Evolutionary conservation across 2,888 invertebrate species (phyloP).

Genomic region (Drosophila dives): DNA sequence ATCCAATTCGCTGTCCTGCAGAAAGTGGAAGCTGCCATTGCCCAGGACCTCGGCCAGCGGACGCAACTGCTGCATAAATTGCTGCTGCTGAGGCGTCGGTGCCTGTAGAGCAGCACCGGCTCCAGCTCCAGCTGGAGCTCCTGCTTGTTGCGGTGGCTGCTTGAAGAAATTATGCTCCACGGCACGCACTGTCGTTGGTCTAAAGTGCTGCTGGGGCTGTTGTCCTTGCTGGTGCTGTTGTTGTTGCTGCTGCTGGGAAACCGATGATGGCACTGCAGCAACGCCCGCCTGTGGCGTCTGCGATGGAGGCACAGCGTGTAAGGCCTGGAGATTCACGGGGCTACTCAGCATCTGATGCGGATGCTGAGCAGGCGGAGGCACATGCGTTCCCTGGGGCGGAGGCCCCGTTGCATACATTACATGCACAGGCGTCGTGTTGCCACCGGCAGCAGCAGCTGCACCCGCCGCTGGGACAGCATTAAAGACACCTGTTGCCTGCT

Average conservation of each 20-base stretch:
- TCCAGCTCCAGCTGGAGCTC: conserved; percentile 15
- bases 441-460: conserved; percentile 47
- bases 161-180: conserved; percentile 88
- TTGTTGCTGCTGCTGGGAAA: conserved; percentile 25
- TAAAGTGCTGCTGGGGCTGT: conserved; percentile 70
- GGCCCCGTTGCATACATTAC: conserved; percentile 63
- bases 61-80: conserved; percentile 87
- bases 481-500: conserved; percentile 50
- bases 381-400: conserved; percentile 51
- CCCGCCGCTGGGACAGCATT: conserved; percentile 34
- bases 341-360: conserved; percentile 74
- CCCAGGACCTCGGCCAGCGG: conserved; percentile 92
- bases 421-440: conserved; percentile 78
- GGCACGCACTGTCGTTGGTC: conserved; percentile 87
- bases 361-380: conserved; percentile 48
- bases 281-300: conserved; percentile 54
- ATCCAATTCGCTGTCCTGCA: conserved; percentile 96
- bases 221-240: conserved; percentile 54
- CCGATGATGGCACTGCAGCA: conserved; percentile 36
- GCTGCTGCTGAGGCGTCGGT: conserved; percentile 87
- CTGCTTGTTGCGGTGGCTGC: conserved; percentile 59
- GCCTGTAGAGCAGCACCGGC: conserved; percentile 71
- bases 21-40: conserved; percentile 91
- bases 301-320: conserved; percentile 49
- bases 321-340: conserved; percentile 74